Percentiles rank a stretch among this genome's conserved stretches.
These are phyloP conservation scores for Microtus ochrogaster DNA, from an alignment of 2,113 vertebrate genomes.

Conservation along the genomic window DNA sequence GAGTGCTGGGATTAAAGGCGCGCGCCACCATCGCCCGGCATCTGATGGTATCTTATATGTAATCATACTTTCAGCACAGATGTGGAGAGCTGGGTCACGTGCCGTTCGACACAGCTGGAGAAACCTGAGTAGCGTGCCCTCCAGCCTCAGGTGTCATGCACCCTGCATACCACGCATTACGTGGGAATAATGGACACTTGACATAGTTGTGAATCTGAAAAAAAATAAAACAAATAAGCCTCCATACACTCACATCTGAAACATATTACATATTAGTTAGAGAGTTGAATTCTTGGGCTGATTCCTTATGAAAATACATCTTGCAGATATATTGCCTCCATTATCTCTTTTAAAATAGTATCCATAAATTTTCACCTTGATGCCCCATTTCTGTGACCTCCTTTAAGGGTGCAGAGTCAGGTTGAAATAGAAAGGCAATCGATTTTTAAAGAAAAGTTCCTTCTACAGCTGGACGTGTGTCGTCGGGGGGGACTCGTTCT, in stretches of 20 bases:
- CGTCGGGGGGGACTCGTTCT: not conserved
- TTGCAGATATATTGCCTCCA: not conserved
- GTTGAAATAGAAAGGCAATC: not conserved
- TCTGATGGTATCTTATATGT: not conserved
- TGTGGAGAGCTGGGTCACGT: not conserved
- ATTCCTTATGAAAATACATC: not conserved
- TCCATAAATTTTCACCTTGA: not conserved
- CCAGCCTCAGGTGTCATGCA: not conserved
- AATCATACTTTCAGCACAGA: not conserved
- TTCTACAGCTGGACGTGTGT: not conserved
- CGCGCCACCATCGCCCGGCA: too few species aligned
- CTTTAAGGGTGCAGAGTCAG: not conserved
- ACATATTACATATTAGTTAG: not conserved
- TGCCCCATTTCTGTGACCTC: not conserved
- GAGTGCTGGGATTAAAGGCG: too few species aligned
- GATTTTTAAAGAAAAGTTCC: not conserved
- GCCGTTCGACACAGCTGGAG: not conserved
- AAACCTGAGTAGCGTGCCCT: not conserved
- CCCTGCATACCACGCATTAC: not conserved
- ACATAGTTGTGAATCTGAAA: not conserved
- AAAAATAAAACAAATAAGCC: constrained; percentile 15
- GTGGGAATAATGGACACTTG: not conserved
- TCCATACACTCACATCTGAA: not conserved
- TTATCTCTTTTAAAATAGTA: not conserved
- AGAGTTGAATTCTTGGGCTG: not conserved